These are phyloP conservation scores for Knipowitschia caucasica DNA, from an alignment of 2,797 vertebrate species.

Conservation along the genomic window DNA sequence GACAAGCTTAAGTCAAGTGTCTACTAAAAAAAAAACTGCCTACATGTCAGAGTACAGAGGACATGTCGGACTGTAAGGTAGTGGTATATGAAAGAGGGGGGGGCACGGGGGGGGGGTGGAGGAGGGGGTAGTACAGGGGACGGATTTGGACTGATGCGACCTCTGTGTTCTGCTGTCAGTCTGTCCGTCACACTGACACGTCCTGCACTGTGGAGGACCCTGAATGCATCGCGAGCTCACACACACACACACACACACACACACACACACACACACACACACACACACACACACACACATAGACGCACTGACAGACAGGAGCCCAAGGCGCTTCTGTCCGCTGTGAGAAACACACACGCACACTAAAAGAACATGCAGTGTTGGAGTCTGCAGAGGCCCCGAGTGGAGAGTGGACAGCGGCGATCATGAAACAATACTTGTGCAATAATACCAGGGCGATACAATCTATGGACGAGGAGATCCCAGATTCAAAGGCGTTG, in stretches of 20 bases:
- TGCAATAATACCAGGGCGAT: too few relatives aligned
- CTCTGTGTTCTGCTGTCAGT: slow-evolving; percentile 38
- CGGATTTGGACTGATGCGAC: slow-evolving; percentile 45
- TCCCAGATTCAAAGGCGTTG: too few relatives aligned
- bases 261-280: too few relatives aligned
- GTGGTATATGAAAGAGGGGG: slow-evolving; percentile 15
- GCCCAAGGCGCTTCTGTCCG: neutral
- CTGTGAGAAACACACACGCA: neutral
- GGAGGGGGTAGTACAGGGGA: too few relatives aligned
- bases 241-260: slow-evolving; percentile 49
- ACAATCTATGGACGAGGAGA: too few relatives aligned
- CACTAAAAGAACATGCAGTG: slow-evolving; percentile 9
- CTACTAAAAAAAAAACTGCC: too few relatives aligned
- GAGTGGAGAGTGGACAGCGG: slow-evolving; percentile 14
- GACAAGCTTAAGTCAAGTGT: neutral
- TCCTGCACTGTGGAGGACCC: slow-evolving; percentile 42
- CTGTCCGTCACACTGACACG: slow-evolving; percentile 57
- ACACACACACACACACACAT: slow-evolving; percentile 46
- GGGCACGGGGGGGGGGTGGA: slow-evolving; percentile 31
- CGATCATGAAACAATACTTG: too few relatives aligned
- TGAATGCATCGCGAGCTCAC: slow-evolving; percentile 2
- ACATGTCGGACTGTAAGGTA: slow-evolving; percentile 17
- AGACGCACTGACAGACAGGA: slow-evolving; percentile 4
- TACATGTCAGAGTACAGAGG: slow-evolving; percentile 6
- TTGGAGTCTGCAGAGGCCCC: slow-evolving; percentile 9